phyloP scores from a whole-genome alignment of 1,140 invertebrate species.

The Alviniconcha marisindica region DNA sequence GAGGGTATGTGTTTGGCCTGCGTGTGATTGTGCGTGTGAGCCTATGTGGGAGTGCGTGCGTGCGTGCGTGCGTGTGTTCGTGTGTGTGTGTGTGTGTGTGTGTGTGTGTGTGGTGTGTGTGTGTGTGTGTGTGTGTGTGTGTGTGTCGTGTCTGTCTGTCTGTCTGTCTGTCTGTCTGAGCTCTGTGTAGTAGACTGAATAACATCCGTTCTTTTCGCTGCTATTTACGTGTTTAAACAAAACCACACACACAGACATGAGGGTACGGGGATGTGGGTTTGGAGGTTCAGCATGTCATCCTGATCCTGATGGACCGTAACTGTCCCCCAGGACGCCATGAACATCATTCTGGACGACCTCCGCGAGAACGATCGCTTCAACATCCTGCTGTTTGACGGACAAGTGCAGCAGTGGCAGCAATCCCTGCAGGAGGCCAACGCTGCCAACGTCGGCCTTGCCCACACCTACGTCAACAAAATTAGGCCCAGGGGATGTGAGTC shows the following conservation, averaged over 20 bases:
- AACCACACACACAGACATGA: no score
- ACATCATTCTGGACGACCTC: slow-evolving; percentile 81
- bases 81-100: background rate
- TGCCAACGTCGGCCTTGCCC: slow-evolving; percentile 45
- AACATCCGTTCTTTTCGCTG: no score
- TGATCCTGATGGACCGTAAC: no score
- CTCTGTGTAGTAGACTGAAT: no score
- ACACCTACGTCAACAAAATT: slow-evolving; percentile 48
- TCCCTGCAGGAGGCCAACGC: slow-evolving; percentile 44
- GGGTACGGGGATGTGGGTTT: no score
- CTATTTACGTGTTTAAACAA: no score
- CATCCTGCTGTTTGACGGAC: slow-evolving; percentile 79
- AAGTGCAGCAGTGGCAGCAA: slow-evolving; percentile 58
- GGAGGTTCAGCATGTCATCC: no score
- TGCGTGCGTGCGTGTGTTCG: background rate
- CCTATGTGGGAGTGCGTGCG: background rate
- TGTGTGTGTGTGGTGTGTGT: background rate
- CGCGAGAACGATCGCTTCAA: slow-evolving; percentile 82
- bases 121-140: background rate
- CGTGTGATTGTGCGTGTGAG: background rate
- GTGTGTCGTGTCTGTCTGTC: slow-evolving; percentile 3
- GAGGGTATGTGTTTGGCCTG: slow-evolving; percentile 62
- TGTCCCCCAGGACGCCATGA: slow-evolving; percentile 80
- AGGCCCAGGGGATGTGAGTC: slow-evolving; percentile 57
- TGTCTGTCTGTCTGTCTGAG: slow-evolving; percentile 5